Evolutionary conservation across 2,113 vertebrate species (phyloP), one percentile per base, ranked within the genome.

Genomic region (Rostratula benghalensis): DNA sequence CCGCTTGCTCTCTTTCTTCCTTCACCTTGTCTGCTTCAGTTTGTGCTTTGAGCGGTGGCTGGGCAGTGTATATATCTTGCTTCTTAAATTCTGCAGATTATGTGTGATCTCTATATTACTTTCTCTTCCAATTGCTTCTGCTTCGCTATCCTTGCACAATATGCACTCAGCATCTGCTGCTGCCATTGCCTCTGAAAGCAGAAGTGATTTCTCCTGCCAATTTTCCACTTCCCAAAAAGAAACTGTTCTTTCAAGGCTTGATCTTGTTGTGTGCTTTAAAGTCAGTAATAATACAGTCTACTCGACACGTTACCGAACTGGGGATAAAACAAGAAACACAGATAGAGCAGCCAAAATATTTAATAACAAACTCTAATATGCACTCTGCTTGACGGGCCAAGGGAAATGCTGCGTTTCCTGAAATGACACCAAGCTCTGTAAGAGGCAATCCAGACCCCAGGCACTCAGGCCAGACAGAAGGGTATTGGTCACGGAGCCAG

Each of bases 161-260:
- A 65, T 61, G 39, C 70, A 54, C 95, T 90, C 95, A 48, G 80
- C 95, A 96, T 90, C 96, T 92, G 94, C 93, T 95, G 69, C 93
- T 96, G 76, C 95, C 64, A 10, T 69, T 78, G 92, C 63, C 45
- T 95, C 94, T 69, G 94, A 93, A 97, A 93, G 96, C 83, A 95
- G 61, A 76, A 96, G 94, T 94, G 89, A 95, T 97, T 97, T 83
- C 94, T 96, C 70, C 93, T 95, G 95, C 94, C 96, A 96, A 91
- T 94, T 96, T 95, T 93, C 96, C 67, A 78, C 89, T 96, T 90
- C 19, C 82, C 90, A 33, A 70, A 79, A 76, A 86, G 80, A 87
- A 83, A 73, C 56, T 48, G 81, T 46, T 74, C 95, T 95, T 94
- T 95, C 87, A 23, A 89, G 93, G 56, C 77, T 94, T 84, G 91